Evolutionary conservation across 2,888 invertebrate species (phyloP).

Genomic region (Aleiodes alternator): DNA sequence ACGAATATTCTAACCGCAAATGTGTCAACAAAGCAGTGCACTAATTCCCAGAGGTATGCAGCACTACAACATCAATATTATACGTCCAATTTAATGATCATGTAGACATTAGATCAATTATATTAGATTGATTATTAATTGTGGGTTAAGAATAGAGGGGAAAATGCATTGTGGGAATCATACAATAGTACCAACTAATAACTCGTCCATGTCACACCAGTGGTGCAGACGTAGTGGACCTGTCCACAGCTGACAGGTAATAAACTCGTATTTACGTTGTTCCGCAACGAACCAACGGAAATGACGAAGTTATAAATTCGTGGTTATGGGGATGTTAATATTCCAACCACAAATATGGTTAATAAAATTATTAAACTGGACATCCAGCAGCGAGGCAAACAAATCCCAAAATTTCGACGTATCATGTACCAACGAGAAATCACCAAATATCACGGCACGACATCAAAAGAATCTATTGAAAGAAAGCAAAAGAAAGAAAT

Average conservation of each 20-base stretch:
- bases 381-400: neutral
- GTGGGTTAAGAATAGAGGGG: constrained; percentile 33
- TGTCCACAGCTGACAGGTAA: constrained; percentile 32
- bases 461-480: too few species aligned
- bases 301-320: constrained; percentile 19
- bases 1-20: neutral
- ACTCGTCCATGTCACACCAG: constrained; percentile 1
- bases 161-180: constrained; percentile 15
- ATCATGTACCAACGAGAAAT: neutral
- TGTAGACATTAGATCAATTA: constrained; percentile 37
- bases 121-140: constrained; percentile 43
- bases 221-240: constrained; percentile 9
- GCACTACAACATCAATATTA: constrained; percentile 9
- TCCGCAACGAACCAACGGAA: neutral
- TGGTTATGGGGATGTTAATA: constrained; percentile 20
- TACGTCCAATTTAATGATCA: neutral
- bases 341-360: neutral
- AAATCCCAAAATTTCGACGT: too few species aligned
- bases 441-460: too few species aligned
- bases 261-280: constrained; percentile 41
- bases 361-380: constrained; percentile 11
- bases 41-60: neutral
- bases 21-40: constrained; percentile 2
- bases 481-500: too few species aligned
- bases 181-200: constrained; percentile 16